These are phyloP conservation scores for Ophioderma brevispina DNA, from an alignment of 35 echinoderm and acorn worm genomes.

Conservation along the genomic window DNA sequence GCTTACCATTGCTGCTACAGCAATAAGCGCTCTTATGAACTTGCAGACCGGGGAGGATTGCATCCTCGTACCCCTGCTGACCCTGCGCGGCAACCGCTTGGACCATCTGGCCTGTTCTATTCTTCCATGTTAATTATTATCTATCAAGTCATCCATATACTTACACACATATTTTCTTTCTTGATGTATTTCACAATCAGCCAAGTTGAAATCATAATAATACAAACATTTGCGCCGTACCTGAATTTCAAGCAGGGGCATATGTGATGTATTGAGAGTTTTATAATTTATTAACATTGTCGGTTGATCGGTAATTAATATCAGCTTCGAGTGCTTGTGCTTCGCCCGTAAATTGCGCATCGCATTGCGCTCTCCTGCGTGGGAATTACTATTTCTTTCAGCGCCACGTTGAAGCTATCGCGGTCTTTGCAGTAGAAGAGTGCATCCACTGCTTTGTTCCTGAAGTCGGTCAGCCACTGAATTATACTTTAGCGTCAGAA, in stretches of 20 bases:
- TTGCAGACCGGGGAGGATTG: too few relatives aligned
- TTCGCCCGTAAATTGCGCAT: background rate
- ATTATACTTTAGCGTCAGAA: too few relatives aligned
- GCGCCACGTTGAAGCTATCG: background rate
- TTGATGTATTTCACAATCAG: background rate
- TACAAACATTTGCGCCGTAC: background rate
- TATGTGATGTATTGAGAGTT: background rate
- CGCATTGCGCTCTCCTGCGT: background rate
- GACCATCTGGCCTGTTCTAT: too few relatives aligned
- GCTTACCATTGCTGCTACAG: background rate
- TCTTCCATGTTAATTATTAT: background rate
- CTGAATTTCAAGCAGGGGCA: background rate
- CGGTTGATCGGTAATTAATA: background rate
- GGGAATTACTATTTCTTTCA: constrained; percentile 1
- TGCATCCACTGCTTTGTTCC: too few relatives aligned
- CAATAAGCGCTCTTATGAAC: background rate
- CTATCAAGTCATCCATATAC: background rate
- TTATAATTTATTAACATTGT: background rate
- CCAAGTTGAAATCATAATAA: background rate
- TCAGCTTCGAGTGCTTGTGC: background rate
- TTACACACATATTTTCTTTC: too few relatives aligned
- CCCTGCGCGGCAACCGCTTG: too few relatives aligned
- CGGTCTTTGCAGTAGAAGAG: too few relatives aligned
- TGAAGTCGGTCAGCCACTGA: too few relatives aligned
- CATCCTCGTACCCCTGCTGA: background rate